Conservation (phyloP, 2,888 invertebrate genomes). For the Crematogaster levior region DNA sequence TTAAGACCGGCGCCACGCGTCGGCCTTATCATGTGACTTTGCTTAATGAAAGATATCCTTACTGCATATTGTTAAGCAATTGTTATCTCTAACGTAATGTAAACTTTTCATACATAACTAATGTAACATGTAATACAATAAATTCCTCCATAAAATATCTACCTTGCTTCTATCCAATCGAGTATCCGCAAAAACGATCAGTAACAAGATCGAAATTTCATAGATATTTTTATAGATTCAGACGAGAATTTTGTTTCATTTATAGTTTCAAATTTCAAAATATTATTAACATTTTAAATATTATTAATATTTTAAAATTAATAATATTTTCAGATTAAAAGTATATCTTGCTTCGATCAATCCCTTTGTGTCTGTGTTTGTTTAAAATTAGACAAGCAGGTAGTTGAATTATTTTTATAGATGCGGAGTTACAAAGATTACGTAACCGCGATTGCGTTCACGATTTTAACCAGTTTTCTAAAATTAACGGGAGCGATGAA, state of each 20-base stretch:
- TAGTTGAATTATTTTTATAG: not conserved
- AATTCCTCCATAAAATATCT: not conserved
- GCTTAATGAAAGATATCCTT: slow-evolving; percentile 23
- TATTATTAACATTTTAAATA: no score
- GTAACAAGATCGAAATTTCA: not conserved
- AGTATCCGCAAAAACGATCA: not conserved
- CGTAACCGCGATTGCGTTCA: not conserved
- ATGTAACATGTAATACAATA: not conserved
- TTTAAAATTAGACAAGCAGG: not conserved
- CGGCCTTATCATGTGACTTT: slow-evolving; percentile 15
- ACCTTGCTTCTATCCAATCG: not conserved
- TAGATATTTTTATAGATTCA: not conserved
- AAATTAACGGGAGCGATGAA: slow-evolving; percentile 41
- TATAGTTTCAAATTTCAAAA: not conserved
- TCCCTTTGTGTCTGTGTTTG: not conserved
- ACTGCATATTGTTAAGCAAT: not conserved
- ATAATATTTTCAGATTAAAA: no score
- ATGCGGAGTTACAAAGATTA: not conserved
- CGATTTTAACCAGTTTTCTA: slow-evolving; percentile 29
- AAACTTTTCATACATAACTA: no score
- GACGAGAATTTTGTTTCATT: not conserved
- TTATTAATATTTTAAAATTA: no score
- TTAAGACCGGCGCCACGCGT: slow-evolving; percentile 30
- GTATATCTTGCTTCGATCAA: not conserved
- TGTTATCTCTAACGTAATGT: not conserved